Conservation (phyloP, 2,888 invertebrate genomes). For the Diaphora mendica region DNA sequence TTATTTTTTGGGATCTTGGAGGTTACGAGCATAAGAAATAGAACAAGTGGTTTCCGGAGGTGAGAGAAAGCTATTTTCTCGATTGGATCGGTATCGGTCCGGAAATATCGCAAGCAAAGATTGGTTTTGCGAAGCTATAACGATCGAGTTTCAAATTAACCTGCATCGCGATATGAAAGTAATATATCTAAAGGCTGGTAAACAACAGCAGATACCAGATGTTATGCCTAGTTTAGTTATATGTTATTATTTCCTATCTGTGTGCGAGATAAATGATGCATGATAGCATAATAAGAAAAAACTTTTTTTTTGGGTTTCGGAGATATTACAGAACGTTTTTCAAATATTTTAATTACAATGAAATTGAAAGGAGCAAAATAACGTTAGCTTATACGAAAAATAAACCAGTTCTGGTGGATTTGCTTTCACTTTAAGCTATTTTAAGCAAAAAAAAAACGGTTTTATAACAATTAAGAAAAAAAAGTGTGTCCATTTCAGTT, state of each 20-base stretch:
- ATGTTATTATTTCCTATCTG: no score
- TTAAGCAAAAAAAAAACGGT: not conserved
- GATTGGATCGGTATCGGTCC: not conserved
- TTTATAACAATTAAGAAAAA: constrained; percentile 2
- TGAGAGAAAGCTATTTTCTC: not conserved
- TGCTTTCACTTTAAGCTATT: not conserved
- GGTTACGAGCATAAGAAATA: not conserved
- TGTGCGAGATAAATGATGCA: no score
- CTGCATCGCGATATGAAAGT: not conserved
- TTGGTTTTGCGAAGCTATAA: not conserved
- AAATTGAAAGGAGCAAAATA: not conserved
- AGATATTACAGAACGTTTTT: not conserved
- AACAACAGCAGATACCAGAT: no score
- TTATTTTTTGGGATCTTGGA: not conserved
- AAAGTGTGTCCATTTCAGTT: not conserved
- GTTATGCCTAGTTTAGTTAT: no score
- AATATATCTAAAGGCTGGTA: no score
- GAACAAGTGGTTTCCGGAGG: not conserved
- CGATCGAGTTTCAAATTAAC: not conserved
- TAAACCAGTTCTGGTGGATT: not conserved
- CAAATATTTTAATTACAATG: not conserved
- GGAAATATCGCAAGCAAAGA: not conserved
- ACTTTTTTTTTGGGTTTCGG: not conserved
- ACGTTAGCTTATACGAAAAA: not conserved
- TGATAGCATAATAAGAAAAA: not conserved